Evolutionary conservation across 2,888 invertebrate genomes (phyloP), one percentile per base, ranked within the genome.

Genomic region (Timema cristinae): DNA sequence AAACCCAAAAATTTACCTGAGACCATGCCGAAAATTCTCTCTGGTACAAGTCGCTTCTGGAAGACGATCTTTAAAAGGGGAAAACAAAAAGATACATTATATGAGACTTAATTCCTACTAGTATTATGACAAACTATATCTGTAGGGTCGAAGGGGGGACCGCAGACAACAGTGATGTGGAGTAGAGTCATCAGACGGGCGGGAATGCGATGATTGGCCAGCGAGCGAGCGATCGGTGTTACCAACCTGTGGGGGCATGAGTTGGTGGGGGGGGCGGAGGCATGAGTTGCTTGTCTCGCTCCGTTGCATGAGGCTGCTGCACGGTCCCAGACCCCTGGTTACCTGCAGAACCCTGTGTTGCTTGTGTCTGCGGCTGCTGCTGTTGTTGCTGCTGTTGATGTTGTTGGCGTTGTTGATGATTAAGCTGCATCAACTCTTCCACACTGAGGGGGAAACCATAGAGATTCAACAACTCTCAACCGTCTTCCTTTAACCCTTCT

Each of bases 201-300:
- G 32, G 32, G 32, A 32, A 32, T 32, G 32, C 32, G 32, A 32
- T 32, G 32, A 32, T 32, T 32, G 32, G 32, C 32, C 32, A 32
- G 67, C 50, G n/a, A 48, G 54, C 49, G 52, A 7, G 10, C 49
- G 66, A 73, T 52, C 51, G 56, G 72, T 68, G 72, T 72, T 76
- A 77, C 77, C 75, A 77, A 77, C 77, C 77, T 77, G 77, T 67
- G 67, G 75, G 68, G 73, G 69, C 66, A 67, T 75, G 76, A 73
- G 76, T 32, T 32, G 32, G 75, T 73, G 76, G 76, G 71, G 76
- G 77, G 73, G 77, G 77, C 68, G 76, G 76, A 73, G 76, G 77
- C 76, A 77, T 76, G 70, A 76, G 76, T 72, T 75, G 74, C 74
- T 77, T 77, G 73, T 76, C 76, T 56, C 76, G 67, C 66, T 76